Evolutionary conservation across 2,797 vertebrate species (phyloP), one percentile per base, ranked within the genome.

Genomic region (Dallia pectoralis): DNA sequence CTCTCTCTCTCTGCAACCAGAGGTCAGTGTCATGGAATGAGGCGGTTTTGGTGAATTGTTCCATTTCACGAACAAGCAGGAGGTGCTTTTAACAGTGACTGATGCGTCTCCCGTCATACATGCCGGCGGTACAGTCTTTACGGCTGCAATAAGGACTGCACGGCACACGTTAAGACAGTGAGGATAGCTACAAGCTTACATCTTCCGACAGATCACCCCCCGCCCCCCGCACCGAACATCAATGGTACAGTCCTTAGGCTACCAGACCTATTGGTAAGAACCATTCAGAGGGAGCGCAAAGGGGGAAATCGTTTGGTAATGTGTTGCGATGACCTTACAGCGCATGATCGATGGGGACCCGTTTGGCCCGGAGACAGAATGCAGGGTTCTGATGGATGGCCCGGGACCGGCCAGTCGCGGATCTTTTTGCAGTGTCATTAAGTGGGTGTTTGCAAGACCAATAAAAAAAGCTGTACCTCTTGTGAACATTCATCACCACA

Each of bases 371-470:
- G 7, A 29, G 76, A 80, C 67, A 19, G 74, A 79, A 56, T 18
- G n/a, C 47, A 8, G 49, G 69, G 65, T 62, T 70, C 72, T 85
- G 87, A 90, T 87, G 73, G 83, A 89, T 89, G 83, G 67, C 11
- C 53, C 80, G 65, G 32, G 81, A 80, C 75, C 74, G 19, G 77
- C 53, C 81, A 71, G 32, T 81, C 77, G 76, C 74, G 16, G 76
- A 80, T 77, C 70, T 75, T 76, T 80, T 77, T 73, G 81, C 81
- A 2, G 79, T 76, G 81, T 85, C 86, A 89, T 91, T 87, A 89
- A 78, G 79, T 76, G 72, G 80, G 74, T 76, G 81, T 84, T 78
- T 82, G 73, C 67, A 70, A 74, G 78, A 80, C 74, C 70, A 71
- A 79, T 85, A 81, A 84, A 75, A 86, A 78, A 81, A 82, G 63